phyloP scores from a whole-genome alignment of 2,113 vertebrate species.

The Redunca redunca region DNA sequence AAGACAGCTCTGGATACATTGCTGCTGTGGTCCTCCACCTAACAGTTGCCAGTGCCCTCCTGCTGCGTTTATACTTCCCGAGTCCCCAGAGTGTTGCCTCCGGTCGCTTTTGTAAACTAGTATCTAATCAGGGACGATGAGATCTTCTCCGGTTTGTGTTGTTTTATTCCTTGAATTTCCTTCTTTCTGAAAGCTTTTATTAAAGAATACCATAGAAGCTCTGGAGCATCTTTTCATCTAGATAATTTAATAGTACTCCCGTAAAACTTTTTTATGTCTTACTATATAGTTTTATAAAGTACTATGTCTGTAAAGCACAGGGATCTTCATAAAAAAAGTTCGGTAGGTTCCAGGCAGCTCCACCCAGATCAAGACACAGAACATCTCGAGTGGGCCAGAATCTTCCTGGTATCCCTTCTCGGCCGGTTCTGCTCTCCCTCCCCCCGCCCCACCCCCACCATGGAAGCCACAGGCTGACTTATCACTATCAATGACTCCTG shows the following conservation, averaged over 20 bases:
- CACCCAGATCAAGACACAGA: not conserved
- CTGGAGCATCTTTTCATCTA: not conserved
- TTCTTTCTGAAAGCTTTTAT: not conserved
- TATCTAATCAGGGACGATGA: not conserved
- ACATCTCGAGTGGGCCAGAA: not conserved
- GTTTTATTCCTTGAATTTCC: not conserved
- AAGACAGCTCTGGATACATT: not conserved
- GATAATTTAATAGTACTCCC: not conserved
- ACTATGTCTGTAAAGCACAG: not conserved
- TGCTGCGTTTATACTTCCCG: not conserved
- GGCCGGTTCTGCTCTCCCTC: no score
- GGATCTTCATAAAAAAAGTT: not conserved
- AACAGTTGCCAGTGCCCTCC: not conserved
- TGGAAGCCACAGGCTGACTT: not conserved
- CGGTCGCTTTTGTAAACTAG: not conserved
- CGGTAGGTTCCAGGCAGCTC: not conserved
- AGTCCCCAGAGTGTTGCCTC: not conserved
- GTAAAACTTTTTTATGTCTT: not conserved
- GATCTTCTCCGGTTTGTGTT: not conserved
- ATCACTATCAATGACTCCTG: not conserved
- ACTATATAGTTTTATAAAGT: not conserved
- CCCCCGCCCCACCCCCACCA: rapidly evolving
- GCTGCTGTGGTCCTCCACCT: rapidly evolving
- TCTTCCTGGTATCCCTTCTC: not conserved
- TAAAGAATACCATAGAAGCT: not conserved